Evolutionary conservation across 2,797 vertebrate genomes (phyloP), one percentile per base, ranked within the genome.

Genomic region (Coluber constrictor): DNA sequence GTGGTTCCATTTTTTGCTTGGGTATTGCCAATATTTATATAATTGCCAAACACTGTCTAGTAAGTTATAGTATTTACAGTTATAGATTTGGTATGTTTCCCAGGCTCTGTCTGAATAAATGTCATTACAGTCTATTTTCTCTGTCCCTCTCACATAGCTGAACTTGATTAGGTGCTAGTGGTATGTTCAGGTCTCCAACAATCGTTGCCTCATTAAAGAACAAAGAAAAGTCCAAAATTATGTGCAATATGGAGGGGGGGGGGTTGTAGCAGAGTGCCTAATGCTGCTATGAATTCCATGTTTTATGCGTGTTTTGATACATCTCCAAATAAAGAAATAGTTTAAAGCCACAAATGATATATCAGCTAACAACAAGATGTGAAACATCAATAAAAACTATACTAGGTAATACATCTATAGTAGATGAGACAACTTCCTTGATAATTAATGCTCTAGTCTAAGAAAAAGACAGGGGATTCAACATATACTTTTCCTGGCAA

Each of bases 41-140:
- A 89, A 93, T 91, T 57, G 51, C 90, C 70, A 93, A 91, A 93
- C 90, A 93, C 90, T 89, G 93, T 91, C 93, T 89, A 51, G 87
- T 91, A 93, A 93, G 93, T 93, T 93, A 93, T 86, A 60, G 90
- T 91, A 89, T 93, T 91, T 89, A 93, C 87, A 59, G 61, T 89
- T 63, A 86, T 57, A 86, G 27, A 86, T 51, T 74, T 89, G 90
- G 59, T 90, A 91, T 56, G 7, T 60, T 93, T 93, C 87, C 93
- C 93, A 93, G 90, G 54, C 74, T 89, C 32, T 93, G 90, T 47
- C 93, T 66, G 87, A 91, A 91, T 27, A 91, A 86, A 89, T n/a
- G 29, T 32, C 55, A 57, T 54, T 51, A 13, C 16, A 55, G 13
- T 89, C 56, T 59, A 59, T 37, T 56, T 87, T 87, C 51, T 20